phyloP scores from a whole-genome alignment of 2,113 vertebrate species.

The Corvus hawaiiensis region DNA sequence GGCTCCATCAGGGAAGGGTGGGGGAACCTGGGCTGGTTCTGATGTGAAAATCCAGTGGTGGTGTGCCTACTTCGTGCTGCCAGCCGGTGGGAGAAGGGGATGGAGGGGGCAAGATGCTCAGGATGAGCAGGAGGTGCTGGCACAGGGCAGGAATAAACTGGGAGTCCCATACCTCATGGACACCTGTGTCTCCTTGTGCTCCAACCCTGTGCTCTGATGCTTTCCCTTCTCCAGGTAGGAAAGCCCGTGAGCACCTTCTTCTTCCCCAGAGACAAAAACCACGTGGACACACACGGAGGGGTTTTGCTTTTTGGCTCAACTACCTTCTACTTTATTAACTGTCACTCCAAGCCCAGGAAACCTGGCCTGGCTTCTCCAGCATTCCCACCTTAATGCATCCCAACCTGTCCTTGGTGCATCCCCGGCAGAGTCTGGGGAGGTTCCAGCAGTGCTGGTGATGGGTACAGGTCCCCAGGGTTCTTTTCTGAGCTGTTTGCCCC shows the following conservation, averaged over 20 bases:
- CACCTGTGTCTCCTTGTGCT: not conserved
- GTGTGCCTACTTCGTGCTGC: not conserved
- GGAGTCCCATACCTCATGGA: not conserved
- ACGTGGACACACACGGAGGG: accelerated
- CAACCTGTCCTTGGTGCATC: not conserved
- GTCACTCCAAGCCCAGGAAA: not conserved
- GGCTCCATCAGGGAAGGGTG: not conserved
- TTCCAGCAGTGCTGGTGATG: not conserved
- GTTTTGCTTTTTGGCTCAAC: not conserved
- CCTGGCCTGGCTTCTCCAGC: not conserved
- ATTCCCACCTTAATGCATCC: not conserved
- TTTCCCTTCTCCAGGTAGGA: not conserved
- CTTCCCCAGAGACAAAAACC: not conserved
- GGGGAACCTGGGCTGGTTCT: not conserved
- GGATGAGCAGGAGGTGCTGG: not conserved
- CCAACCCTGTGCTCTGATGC: accelerated
- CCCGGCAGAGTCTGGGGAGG: not conserved
- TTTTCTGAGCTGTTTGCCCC: accelerated
- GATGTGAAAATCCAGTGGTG: accelerated
- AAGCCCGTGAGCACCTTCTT: accelerated
- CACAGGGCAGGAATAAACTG: not conserved
- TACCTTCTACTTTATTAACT: not conserved
- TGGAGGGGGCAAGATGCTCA: too few relatives aligned
- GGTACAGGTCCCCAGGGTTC: not conserved
- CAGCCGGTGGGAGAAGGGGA: not conserved